Conservation (phyloP, 2,888 invertebrate genomes). For the Netelia melanura region DNA sequence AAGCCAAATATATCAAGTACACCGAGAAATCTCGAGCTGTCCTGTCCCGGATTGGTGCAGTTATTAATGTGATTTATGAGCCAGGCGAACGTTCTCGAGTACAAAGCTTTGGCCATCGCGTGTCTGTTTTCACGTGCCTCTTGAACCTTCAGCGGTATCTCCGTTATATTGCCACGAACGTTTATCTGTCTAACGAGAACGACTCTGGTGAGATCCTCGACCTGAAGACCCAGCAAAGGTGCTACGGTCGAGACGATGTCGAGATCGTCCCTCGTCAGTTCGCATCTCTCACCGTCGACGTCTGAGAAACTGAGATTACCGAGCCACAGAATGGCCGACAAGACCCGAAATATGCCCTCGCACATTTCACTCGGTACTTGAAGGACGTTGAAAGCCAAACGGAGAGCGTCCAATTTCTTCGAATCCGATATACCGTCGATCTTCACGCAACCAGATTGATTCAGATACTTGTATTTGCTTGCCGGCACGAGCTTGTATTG, state of each 20-base stretch:
- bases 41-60: slow-evolving; percentile 95
- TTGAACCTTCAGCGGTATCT: slow-evolving; percentile 94
- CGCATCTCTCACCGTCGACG: slow-evolving; percentile 94
- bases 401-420: slow-evolving; percentile 92
- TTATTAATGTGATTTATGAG: slow-evolving; percentile 96
- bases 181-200: slow-evolving; percentile 93
- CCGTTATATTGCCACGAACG: slow-evolving; percentile 96
- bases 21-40: slow-evolving; percentile 92
- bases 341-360: slow-evolving; percentile 94
- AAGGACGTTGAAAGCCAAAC: slow-evolving; percentile 94
- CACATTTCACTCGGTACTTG: slow-evolving; percentile 95
- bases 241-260: slow-evolving; percentile 91
- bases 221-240: slow-evolving; percentile 90
- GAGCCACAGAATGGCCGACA: slow-evolving; percentile 96
- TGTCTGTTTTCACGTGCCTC: slow-evolving; percentile 97
- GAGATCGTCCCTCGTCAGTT: slow-evolving; percentile 90
- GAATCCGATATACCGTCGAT: slow-evolving; percentile 89
- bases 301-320: slow-evolving; percentile 95
- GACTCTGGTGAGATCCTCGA: slow-evolving; percentile 91
- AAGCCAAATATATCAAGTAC: slow-evolving; percentile 97
- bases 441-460: slow-evolving; percentile 91
- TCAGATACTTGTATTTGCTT: slow-evolving; percentile 93
- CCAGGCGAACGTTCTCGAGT: slow-evolving; percentile 96
- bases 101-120: slow-evolving; percentile 96
- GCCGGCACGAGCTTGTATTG: slow-evolving; percentile 91